These are phyloP conservation scores for Conus canariensis DNA, from an alignment of 2,888 invertebrate species.

Conservation along the genomic window DNA sequence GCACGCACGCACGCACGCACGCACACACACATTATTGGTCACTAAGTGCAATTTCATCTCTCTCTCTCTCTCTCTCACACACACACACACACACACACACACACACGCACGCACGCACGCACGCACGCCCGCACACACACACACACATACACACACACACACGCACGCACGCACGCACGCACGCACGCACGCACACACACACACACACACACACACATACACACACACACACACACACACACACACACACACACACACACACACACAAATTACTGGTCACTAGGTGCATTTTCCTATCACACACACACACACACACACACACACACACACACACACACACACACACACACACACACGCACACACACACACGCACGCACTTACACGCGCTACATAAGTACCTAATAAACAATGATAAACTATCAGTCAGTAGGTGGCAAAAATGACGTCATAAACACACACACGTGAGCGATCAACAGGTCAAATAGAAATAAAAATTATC, in stretches of 20 bases:
- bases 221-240: neutral
- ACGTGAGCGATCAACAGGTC: too few species aligned
- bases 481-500: neutral
- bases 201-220: neutral
- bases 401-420: too few species aligned
- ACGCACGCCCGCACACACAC: neutral
- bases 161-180: neutral
- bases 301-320: too few species aligned
- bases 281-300: too few species aligned
- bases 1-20: too few species aligned
- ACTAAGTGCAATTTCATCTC: neutral
- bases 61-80: neutral
- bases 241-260: neutral
- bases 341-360: neutral
- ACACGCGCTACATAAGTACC: neutral
- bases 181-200: neutral
- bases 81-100: neutral
- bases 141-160: neutral
- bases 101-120: neutral
- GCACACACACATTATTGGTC: too few species aligned
- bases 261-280: too few species aligned
- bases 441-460: too few species aligned
- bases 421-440: too few species aligned
- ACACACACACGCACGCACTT: neutral
- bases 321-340: neutral